Conservation (phyloP, 2,888 invertebrate species). For the Heliconius sara region DNA sequence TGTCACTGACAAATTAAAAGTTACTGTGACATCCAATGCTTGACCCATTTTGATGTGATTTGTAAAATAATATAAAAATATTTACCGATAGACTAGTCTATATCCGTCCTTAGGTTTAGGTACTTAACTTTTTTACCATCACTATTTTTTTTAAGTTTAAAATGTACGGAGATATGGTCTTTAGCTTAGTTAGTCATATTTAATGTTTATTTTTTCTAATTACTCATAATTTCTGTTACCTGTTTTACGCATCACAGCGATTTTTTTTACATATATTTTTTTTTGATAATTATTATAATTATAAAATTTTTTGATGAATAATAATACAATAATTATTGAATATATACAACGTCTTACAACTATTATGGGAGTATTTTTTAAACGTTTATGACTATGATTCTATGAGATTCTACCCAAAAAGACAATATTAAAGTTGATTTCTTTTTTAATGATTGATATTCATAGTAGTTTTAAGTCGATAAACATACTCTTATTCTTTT, state of each 20-base stretch:
- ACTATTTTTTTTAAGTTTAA: constrained; percentile 52
- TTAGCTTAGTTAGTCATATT: constrained; percentile 46
- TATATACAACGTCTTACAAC: neutral
- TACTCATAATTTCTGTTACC: constrained; percentile 22
- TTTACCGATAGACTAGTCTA: constrained; percentile 62
- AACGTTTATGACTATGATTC: neutral
- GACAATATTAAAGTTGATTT: neutral
- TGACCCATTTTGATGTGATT: constrained; percentile 15
- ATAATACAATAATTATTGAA: neutral
- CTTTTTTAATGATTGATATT: neutral
- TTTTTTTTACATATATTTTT: neutral
- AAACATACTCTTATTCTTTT: constrained; percentile 1
- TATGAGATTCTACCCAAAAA: constrained; percentile 5
- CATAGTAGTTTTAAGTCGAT: neutral
- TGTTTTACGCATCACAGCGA: constrained; percentile 40
- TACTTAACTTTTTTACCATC: constrained; percentile 50
- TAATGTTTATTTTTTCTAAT: constrained; percentile 31
- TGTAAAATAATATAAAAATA: constrained; percentile 22
- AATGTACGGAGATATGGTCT: constrained; percentile 53
- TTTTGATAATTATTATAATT: neutral
- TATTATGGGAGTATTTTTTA: neutral
- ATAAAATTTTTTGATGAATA: neutral
- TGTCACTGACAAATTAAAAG: neutral
- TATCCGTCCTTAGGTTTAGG: constrained; percentile 58
- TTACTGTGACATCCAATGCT: neutral